Base-by-base conservation (phyloP, 2,113 vertebrate species). In the Vidua macroura region DNA sequence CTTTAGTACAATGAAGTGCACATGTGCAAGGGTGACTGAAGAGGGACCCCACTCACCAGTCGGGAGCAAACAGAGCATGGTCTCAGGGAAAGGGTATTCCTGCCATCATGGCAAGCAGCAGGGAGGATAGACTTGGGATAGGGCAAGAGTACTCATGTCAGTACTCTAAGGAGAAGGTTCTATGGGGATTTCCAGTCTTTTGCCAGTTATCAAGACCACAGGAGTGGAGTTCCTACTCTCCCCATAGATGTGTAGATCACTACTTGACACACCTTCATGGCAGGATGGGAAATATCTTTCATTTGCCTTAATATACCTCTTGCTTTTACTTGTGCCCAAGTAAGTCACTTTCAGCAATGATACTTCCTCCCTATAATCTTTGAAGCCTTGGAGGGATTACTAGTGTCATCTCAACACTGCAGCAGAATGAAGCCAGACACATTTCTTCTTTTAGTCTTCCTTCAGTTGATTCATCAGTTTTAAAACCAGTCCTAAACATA, bases 1-100 rank as follows among this genome's bases (percentile, higher is more conserved):
- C 97, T 98, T 97, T 95, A 97, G 92, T 88, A 96, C 96, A 98
- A 98, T 97, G 96, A 97, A 97, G 94, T 96, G 96, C 97, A 97
- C 89, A 90, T 98, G 98, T 97, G 91, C 72, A 63, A 91, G 92
- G 89, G 91, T 14, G 91, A 95, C 95, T 91, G 95, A 95, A 87
- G 94, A 93, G 91, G 75, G 81, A 76, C 92, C 95, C 90, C 86
- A 88, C 83, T 97, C 90, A 91, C 94, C 35, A 41, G 28, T 85
- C 94, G 73, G 62, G 62, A 93, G 53, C 63, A 91, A 88, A 83
- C 13, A 68, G 49, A 58, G 39, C 49, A 33, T 41, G 30, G 20
- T 91, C 55, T 37, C 44, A 62, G 25, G 51, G 37, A 84, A 90
- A 27, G 15, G 43, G 18, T 41, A 21, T 39, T 88, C 37, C 28